Evolutionary conservation across 2,888 invertebrate genomes (phyloP).

Genomic region (Pristionchus arcanus): DNA sequence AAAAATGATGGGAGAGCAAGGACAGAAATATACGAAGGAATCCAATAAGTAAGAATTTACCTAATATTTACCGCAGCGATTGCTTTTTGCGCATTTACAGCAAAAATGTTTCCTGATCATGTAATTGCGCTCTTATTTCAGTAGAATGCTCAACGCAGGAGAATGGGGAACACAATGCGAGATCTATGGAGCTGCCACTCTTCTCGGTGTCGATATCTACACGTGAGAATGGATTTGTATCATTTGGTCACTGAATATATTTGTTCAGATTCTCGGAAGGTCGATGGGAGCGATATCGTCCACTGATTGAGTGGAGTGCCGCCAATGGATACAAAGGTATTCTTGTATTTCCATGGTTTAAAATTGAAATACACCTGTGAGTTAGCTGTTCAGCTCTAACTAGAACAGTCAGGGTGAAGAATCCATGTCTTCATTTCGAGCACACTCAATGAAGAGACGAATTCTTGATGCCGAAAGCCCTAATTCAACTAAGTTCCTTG

Average conservation of each 20-base stretch:
- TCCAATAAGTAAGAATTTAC: background rate
- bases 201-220: conserved; percentile 48
- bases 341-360: too few species aligned
- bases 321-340: background rate
- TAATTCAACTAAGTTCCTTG: too few species aligned
- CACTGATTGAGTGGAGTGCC: conserved; percentile 5
- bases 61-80: too few species aligned
- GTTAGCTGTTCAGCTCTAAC: too few species aligned
- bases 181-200: conserved; percentile 50
- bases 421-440: background rate
- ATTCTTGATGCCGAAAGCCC: too few species aligned
- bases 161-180: conserved; percentile 43
- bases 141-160: conserved; percentile 4
- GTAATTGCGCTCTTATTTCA: background rate
- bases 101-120: too few species aligned
- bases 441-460: background rate
- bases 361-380: too few species aligned
- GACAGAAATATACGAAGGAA: conserved; percentile 21
- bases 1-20: background rate
- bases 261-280: background rate
- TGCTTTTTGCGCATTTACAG: too few species aligned
- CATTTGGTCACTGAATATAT: background rate
- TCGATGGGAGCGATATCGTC: conserved; percentile 14
- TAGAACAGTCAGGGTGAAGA: too few species aligned
- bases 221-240: background rate